These are phyloP conservation scores for Notodonta ziczac DNA, from an alignment of 2,888 invertebrate genomes.

Conservation along the genomic window DNA sequence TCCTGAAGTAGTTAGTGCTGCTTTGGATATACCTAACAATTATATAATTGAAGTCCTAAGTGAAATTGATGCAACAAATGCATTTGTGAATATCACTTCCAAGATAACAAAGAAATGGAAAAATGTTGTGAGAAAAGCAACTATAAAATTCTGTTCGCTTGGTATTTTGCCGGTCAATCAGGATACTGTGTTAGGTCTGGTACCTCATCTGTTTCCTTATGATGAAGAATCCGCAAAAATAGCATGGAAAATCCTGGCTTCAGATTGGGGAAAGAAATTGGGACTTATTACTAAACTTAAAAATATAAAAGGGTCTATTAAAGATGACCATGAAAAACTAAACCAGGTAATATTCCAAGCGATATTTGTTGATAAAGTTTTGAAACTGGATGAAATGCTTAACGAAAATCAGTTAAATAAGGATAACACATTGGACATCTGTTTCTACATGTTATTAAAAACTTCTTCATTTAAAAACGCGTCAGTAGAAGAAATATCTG, in stretches of 20 bases:
- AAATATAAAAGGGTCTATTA: slow-evolving; percentile 41
- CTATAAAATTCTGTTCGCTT: slow-evolving; percentile 76
- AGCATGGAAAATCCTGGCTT: slow-evolving; percentile 63
- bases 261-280: slow-evolving; percentile 67
- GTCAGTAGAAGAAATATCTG: slow-evolving; percentile 62
- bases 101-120: slow-evolving; percentile 72
- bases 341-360: slow-evolving; percentile 61
- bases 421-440: slow-evolving; percentile 60
- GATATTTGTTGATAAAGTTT: slow-evolving; percentile 55
- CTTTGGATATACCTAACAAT: slow-evolving; percentile 74
- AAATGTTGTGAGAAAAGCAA: slow-evolving; percentile 63
- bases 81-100: slow-evolving; percentile 79
- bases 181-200: slow-evolving; percentile 82
- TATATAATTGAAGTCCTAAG: slow-evolving; percentile 71
- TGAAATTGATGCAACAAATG: slow-evolving; percentile 69
- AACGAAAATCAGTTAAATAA: slow-evolving; percentile 60
- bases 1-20: slow-evolving; percentile 84
- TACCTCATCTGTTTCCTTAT: slow-evolving; percentile 86
- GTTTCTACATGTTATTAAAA: slow-evolving; percentile 73
- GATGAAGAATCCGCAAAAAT: slow-evolving; percentile 57
- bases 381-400: slow-evolving; percentile 57
- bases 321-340: slow-evolving; percentile 52
- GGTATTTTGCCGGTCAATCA: slow-evolving; percentile 78
- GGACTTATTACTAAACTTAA: slow-evolving; percentile 48
- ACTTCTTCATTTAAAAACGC: slow-evolving; percentile 68